Evolutionary conservation across 2,113 vertebrate species (phyloP).

Genomic region (Ciconia stormi): DNA sequence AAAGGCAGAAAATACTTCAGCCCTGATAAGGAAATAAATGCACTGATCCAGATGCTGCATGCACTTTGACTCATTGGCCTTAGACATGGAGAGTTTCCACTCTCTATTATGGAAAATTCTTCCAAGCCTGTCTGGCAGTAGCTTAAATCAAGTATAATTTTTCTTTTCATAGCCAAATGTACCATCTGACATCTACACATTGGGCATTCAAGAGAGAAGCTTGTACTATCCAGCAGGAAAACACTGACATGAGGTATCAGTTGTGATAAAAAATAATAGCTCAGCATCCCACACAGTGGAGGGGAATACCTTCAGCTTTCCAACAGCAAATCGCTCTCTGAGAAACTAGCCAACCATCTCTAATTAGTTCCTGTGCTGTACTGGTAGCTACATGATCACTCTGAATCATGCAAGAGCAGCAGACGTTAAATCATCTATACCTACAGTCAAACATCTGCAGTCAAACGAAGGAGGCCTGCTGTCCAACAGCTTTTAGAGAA

Average conservation of each 20-base stretch:
- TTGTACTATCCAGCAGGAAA: not conserved
- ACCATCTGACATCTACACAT: not conserved
- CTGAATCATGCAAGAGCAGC: not conserved
- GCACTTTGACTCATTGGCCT: not conserved
- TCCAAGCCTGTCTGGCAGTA: not conserved
- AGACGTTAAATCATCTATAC: not conserved
- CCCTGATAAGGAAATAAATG: not conserved
- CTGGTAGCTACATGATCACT: not conserved
- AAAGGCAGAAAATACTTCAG: not conserved
- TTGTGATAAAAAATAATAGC: not conserved
- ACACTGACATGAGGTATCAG: not conserved
- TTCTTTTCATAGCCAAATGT: not conserved
- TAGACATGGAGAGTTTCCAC: not conserved
- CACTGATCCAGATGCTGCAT: not conserved
- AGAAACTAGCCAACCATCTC: not conserved
- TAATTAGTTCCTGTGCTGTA: not conserved
- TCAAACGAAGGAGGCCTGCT: not conserved
- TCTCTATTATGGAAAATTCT: not conserved
- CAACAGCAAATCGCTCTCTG: not conserved
- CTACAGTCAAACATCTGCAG: not conserved
- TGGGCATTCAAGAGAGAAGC: not conserved
- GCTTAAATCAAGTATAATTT: not conserved
- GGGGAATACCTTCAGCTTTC: not conserved
- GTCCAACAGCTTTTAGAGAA: not conserved
- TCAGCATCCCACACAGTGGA: not conserved